Evolutionary conservation across 2,113 vertebrate genomes (phyloP).

Genomic region (Coturnix japonica): DNA sequence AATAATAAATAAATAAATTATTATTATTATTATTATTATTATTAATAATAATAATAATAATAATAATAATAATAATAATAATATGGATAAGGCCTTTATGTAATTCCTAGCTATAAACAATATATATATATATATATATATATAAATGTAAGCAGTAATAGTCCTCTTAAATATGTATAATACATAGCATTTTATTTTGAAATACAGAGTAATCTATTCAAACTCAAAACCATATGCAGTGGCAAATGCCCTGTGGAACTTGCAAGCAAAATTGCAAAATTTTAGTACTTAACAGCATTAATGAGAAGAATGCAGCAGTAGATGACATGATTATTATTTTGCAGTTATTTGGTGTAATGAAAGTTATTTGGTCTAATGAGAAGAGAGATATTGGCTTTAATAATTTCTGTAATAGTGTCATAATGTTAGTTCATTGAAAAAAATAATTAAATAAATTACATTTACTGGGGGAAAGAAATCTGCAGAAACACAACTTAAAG

Average conservation of each 20-base stretch:
- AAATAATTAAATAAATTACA: neutral
- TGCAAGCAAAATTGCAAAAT: conserved; percentile 8
- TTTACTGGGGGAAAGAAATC: neutral
- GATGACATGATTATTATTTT: conserved; percentile 7
- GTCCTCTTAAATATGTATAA: conserved; percentile 73
- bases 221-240: conserved; percentile 71
- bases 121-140: conserved; percentile 55
- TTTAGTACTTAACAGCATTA: conserved; percentile 45
- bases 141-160: conserved; percentile 63
- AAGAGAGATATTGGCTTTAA: neutral
- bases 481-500: neutral
- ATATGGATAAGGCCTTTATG: conserved; percentile 53
- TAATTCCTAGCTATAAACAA: conserved; percentile 64
- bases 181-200: conserved; percentile 60
- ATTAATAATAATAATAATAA: too few relatives aligned
- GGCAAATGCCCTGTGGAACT: conserved; percentile 47
- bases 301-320: conserved; percentile 16
- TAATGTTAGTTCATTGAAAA: neutral
- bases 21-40: too few relatives aligned
- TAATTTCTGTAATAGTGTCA: neutral
- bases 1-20: conserved; percentile 69
- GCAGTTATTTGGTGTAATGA: conserved; percentile 16
- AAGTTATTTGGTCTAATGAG: neutral
- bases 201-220: conserved; percentile 16
- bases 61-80: too few relatives aligned